Conservation (phyloP, 2,113 vertebrate genomes). For the Nettapus auritus region DNA sequence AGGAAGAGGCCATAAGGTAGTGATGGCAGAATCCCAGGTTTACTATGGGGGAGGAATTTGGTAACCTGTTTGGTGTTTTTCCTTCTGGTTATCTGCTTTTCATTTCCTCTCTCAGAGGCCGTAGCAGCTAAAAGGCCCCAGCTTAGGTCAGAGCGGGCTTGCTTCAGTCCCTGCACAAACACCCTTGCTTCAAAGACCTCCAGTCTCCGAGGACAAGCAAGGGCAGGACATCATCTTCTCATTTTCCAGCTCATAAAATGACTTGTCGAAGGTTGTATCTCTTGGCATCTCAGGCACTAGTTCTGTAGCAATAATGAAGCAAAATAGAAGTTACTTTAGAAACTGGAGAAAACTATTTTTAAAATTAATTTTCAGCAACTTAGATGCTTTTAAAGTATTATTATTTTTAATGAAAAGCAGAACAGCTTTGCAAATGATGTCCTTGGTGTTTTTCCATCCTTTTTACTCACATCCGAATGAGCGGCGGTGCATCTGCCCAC, state of each 20-base stretch:
- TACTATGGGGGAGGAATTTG: not conserved
- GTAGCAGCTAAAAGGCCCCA: not conserved
- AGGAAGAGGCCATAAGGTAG: not conserved
- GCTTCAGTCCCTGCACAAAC: not conserved
- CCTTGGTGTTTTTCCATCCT: not conserved
- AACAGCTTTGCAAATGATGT: not conserved
- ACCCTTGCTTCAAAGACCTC: not conserved
- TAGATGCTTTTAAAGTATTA: not conserved
- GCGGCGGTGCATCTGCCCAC: not conserved
- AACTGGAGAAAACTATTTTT: not conserved
- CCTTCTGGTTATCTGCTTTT: not conserved
- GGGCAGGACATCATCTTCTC: constrained; percentile 11
- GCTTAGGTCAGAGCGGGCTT: not conserved
- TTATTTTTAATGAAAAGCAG: not conserved
- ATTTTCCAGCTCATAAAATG: constrained; percentile 46
- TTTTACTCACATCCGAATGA: not conserved
- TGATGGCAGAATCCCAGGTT: not conserved
- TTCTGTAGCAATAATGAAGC: not conserved
- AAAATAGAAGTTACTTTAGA: not conserved
- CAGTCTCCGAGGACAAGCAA: not conserved
- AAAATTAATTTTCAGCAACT: not conserved
- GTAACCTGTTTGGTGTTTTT: not conserved
- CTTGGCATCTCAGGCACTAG: not conserved
- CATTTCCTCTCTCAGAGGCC: not conserved
- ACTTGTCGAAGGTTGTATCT: not conserved